phyloP scores from a whole-genome alignment of 1,140 invertebrate species.

The Acromyrmex charruanus region DNA sequence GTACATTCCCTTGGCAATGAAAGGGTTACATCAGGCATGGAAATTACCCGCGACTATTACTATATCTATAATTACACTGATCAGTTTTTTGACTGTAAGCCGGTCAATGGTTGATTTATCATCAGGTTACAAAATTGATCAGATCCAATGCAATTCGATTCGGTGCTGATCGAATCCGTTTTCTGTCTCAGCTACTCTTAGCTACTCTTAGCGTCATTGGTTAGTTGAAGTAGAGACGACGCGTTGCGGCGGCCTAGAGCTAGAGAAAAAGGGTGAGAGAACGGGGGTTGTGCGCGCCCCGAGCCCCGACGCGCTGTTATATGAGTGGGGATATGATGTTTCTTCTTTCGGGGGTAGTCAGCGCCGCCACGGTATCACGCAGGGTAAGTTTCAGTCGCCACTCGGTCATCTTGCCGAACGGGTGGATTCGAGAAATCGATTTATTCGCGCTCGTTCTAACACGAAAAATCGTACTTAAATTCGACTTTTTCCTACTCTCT shows the following conservation, averaged over 20 bases:
- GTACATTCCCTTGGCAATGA: constrained; percentile 56
- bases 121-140: neutral
- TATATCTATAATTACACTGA: constrained; percentile 9
- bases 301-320: constrained; percentile 60
- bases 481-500: neutral
- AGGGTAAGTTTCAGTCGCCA: constrained; percentile 81
- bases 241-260: constrained; percentile 21
- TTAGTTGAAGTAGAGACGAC: constrained; percentile 8
- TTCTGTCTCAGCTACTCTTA: neutral
- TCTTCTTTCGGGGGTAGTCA: constrained; percentile 77
- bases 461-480: neutral
- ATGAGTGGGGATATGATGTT: constrained; percentile 43
- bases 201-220: neutral
- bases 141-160: constrained; percentile 3
- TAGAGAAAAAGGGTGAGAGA: constrained; percentile 28
- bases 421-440: constrained; percentile 64
- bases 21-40: constrained; percentile 26
- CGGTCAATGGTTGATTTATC: constrained; percentile 18
- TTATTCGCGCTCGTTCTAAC: constrained; percentile 20
- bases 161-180: neutral
- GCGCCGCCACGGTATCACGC: constrained; percentile 77
- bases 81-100: neutral
- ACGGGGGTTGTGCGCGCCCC: constrained; percentile 58
- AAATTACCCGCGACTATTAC: constrained; percentile 19
- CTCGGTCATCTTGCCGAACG: constrained; percentile 81